Conservation (phyloP, 2,113 vertebrate genomes). For the Panurus biarmicus region DNA sequence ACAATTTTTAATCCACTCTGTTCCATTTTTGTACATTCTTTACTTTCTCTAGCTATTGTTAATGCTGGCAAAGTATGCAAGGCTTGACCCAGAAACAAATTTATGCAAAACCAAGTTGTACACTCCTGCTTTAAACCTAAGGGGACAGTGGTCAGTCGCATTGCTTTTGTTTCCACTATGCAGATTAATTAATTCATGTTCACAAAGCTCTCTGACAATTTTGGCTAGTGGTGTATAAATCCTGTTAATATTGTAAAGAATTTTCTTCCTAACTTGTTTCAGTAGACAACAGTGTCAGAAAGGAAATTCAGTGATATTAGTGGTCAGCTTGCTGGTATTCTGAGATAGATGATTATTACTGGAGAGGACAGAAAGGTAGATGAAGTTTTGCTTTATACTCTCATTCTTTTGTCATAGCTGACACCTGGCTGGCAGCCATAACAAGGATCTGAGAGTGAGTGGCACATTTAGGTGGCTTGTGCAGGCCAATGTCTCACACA, state of each 20-base stretch:
- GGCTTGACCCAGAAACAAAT: conserved; percentile 24
- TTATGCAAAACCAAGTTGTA: background rate
- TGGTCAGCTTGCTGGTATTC: background rate
- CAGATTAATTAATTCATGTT: background rate
- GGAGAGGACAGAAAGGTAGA: background rate
- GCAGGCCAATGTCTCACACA: background rate
- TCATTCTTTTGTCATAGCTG: background rate
- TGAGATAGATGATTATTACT: background rate
- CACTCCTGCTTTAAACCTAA: background rate
- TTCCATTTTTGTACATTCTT: background rate
- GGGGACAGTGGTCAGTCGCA: background rate
- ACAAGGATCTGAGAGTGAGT: background rate
- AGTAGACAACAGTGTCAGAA: background rate
- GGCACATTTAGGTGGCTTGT: background rate
- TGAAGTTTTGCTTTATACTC: background rate
- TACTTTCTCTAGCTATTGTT: background rate
- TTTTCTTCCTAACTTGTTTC: background rate
- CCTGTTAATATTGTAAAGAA: background rate
- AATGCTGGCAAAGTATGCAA: background rate
- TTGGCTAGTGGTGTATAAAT: background rate
- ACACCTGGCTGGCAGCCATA: background rate
- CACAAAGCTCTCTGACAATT: background rate
- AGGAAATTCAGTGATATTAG: background rate
- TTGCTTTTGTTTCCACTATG: background rate
- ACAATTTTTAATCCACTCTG: background rate